Evolutionary conservation across 2,113 vertebrate genomes (phyloP).

Genomic region (Columbina picui): DNA sequence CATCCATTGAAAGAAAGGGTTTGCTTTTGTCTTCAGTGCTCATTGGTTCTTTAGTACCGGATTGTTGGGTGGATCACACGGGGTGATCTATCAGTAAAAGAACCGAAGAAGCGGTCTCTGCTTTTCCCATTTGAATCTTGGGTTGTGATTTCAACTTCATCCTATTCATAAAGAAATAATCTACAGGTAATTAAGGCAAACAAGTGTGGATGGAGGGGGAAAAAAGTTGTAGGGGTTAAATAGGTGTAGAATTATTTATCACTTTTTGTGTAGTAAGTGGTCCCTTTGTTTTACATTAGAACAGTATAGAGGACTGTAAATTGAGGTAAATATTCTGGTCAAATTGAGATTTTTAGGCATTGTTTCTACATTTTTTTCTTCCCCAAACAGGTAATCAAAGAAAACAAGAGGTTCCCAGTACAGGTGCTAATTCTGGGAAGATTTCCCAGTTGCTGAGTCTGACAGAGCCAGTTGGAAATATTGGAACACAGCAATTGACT

Average conservation of each 20-base stretch:
- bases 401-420: neutral
- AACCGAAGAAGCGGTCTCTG: neutral
- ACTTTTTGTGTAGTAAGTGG: neutral
- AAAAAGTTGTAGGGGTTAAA: neutral
- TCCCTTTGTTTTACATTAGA: neutral
- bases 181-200: neutral
- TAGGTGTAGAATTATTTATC: neutral
- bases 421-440: neutral
- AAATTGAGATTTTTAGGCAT: neutral
- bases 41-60: neutral
- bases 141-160: neutral
- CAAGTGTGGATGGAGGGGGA: rapidly evolving
- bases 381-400: neutral
- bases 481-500: neutral
- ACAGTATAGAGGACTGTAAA: neutral
- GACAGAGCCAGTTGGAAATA: neutral
- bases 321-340: neutral
- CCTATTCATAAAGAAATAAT: neutral
- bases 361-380: neutral
- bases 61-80: too few relatives aligned
- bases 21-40: neutral
- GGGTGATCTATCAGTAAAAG: neutral
- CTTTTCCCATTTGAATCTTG: neutral
- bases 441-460: neutral
- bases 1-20: neutral